phyloP scores from a whole-genome alignment of 2,113 vertebrate species.

The Osmerus eperlanus region DNA sequence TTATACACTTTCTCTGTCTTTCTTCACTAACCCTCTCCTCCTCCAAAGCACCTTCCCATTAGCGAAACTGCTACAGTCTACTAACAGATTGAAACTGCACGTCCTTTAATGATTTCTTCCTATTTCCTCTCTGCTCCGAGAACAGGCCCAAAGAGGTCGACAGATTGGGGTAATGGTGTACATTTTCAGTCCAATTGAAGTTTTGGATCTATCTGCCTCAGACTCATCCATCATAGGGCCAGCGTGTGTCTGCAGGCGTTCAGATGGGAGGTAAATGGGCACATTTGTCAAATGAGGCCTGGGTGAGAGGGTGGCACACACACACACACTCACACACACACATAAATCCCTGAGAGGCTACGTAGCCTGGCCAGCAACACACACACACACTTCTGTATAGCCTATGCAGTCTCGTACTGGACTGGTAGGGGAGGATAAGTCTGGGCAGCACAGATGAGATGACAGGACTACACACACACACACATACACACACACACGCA shows the following conservation, averaged over 20 bases:
- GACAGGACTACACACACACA: conserved; percentile 39
- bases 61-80: no score
- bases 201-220: conserved; percentile 29
- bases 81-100: no score
- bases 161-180: neutral
- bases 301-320: conserved; percentile 19
- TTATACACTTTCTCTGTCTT: no score
- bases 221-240: conserved; percentile 61
- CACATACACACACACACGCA: conserved; percentile 10
- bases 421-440: no score
- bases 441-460: conserved; percentile 13
- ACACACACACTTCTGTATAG: conserved; percentile 15
- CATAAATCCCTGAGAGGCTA: neutral
- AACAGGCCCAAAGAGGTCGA: no score
- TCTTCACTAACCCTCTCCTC: no score
- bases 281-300: conserved; percentile 61
- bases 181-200: neutral
- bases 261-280: conserved; percentile 48
- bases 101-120: no score
- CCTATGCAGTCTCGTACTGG: no score
- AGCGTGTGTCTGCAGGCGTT: conserved; percentile 45
- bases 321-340: neutral
- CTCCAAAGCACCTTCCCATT: no score
- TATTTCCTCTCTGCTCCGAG: no score
- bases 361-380: conserved; percentile 11